These are phyloP conservation scores for Odobenus rosmarus DNA, from an alignment of 2,113 vertebrate species.

Conservation along the genomic window DNA sequence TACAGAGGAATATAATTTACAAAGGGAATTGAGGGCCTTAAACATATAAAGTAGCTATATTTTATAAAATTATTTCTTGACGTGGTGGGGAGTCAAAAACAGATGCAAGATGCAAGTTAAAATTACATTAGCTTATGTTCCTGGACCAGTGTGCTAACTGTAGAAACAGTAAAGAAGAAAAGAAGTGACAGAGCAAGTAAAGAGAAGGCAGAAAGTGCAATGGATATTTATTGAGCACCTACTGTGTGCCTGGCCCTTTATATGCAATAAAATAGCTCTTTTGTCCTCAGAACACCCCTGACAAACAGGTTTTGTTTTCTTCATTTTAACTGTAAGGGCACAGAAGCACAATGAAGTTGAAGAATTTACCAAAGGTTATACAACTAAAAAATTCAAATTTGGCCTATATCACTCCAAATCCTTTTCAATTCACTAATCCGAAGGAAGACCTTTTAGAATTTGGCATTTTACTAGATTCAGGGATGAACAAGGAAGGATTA, in stretches of 20 bases:
- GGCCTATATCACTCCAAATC: background rate
- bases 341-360: background rate
- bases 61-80: background rate
- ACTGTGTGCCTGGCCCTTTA: background rate
- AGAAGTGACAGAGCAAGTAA: background rate
- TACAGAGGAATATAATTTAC: background rate
- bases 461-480: background rate
- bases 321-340: background rate
- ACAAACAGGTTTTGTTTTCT: background rate
- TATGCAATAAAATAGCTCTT: background rate
- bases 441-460: background rate
- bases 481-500: background rate
- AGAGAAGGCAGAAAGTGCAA: background rate
- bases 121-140: background rate
- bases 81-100: background rate
- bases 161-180: background rate
- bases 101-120: background rate
- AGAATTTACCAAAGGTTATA: background rate
- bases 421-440: background rate
- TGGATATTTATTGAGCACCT: background rate
- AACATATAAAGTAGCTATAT: background rate
- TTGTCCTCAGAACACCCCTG: background rate
- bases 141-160: background rate
- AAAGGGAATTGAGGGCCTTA: background rate
- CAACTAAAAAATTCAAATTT: background rate